phyloP scores from a whole-genome alignment of 1,140 invertebrate genomes.

The Homalodisca vitripennis region DNA sequence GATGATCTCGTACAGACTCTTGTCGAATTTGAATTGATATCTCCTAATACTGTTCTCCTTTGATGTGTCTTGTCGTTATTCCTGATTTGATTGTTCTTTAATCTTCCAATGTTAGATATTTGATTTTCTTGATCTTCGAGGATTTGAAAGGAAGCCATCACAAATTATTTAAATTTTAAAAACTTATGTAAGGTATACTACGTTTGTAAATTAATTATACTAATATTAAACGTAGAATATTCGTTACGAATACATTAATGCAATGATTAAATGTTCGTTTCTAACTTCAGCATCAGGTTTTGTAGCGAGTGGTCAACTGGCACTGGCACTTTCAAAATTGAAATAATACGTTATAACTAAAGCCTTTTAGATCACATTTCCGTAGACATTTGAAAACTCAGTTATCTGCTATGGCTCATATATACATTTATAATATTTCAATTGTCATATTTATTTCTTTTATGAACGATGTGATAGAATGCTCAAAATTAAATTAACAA shows the following conservation, averaged over 20 bases:
- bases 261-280: background rate
- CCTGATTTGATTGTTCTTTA: constrained; percentile 48
- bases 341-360: constrained; percentile 5
- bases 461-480: no score
- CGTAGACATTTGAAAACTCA: no score
- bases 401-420: no score
- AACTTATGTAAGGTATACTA: background rate
- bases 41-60: constrained; percentile 57
- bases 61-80: constrained; percentile 47
- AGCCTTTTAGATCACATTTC: background rate
- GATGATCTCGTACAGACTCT: constrained; percentile 38
- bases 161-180: background rate
- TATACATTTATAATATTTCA: no score
- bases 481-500: no score
- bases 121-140: constrained; percentile 67
- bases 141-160: constrained; percentile 62
- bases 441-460: no score
- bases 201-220: background rate
- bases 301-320: background rate
- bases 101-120: constrained; percentile 45
- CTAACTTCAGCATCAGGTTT: background rate
- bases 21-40: constrained; percentile 51
- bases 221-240: background rate
- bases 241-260: background rate
- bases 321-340: background rate